A percentile compares a stretch with the other conserved stretches of the same genome.
Evolutionary conservation across 2,113 vertebrate genomes (phyloP).

Genomic region (Rhynchomys soricoides): DNA sequence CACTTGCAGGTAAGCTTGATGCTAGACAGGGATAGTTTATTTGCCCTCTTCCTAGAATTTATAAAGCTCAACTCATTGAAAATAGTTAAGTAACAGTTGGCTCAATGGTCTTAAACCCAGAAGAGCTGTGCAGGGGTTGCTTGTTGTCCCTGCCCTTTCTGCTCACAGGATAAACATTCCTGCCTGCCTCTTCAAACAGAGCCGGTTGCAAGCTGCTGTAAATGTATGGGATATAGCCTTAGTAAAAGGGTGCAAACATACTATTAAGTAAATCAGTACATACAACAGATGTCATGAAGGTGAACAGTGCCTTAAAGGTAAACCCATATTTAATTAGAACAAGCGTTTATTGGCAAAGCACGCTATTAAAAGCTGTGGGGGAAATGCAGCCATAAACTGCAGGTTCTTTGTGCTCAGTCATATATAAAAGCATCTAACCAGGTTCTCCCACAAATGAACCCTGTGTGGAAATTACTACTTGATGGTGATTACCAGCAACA

Average conservation of each 20-base stretch:
- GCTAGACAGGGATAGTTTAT: background rate
- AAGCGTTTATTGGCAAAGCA: constrained; percentile 52
- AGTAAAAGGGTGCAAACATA: constrained; percentile 50
- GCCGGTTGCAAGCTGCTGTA: constrained; percentile 15
- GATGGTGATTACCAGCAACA: constrained; percentile 48
- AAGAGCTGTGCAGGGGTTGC: background rate
- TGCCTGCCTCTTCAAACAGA: constrained; percentile 57
- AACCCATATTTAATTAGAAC: constrained; percentile 60
- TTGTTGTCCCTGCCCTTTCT: constrained; percentile 36
- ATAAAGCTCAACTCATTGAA: background rate
- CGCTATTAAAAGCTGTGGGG: constrained; percentile 22
- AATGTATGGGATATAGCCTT: background rate
- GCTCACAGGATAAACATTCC: constrained; percentile 54
- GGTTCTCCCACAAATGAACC: background rate
- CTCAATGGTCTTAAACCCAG: constrained; percentile 31
- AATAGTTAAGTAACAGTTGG: constrained; percentile 2
- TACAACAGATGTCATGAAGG: constrained; percentile 45
- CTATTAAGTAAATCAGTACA: constrained; percentile 51
- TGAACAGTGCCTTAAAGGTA: constrained; percentile 55
- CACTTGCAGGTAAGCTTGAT: background rate
- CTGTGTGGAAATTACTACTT: constrained; percentile 55
- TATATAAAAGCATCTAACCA: constrained; percentile 47
- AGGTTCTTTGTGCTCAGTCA: background rate
- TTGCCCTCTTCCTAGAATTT: background rate
- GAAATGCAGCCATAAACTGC: constrained; percentile 24